Percentiles rank a stretch among this genome's conserved stretches.
These are phyloP conservation scores for Crocallis elinguaria DNA, from an alignment of 2,888 invertebrate species.

Conservation along the genomic window DNA sequence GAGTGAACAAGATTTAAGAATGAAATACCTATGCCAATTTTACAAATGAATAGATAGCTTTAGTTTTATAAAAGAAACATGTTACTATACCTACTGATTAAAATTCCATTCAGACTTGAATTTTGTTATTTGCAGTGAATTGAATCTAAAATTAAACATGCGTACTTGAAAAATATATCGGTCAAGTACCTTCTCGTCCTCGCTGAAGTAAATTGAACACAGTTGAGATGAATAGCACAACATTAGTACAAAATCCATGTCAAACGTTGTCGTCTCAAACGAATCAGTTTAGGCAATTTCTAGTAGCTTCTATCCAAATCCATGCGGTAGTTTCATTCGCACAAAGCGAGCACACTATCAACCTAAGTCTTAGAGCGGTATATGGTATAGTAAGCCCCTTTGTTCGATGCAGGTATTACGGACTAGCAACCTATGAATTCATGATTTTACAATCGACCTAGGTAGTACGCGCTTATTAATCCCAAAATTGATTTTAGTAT, in stretches of 20 bases:
- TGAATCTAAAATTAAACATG: constrained; percentile 19
- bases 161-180: constrained; percentile 15
- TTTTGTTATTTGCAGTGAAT: constrained; percentile 10
- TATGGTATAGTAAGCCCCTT: constrained; percentile 25
- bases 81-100: constrained; percentile 13
- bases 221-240: background rate
- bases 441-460: constrained; percentile 6
- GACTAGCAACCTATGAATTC: constrained; percentile 11
- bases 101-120: constrained; percentile 12
- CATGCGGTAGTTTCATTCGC: background rate
- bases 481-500: background rate
- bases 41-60: constrained; percentile 3
- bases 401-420: constrained; percentile 25
- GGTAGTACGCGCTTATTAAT: background rate
- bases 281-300: background rate
- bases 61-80: constrained; percentile 20
- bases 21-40: constrained; percentile 21
- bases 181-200: constrained; percentile 14
- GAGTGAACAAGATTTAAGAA: constrained; percentile 28
- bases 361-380: constrained; percentile 5
- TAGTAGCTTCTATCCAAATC: background rate
- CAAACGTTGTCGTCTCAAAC: background rate
- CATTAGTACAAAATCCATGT: background rate
- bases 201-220: background rate
- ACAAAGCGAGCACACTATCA: background rate